Percentiles rank a stretch among this genome's conserved stretches.
These are phyloP conservation scores for Meteorus cinctellus DNA, from an alignment of 2,888 invertebrate species.

Conservation along the genomic window DNA sequence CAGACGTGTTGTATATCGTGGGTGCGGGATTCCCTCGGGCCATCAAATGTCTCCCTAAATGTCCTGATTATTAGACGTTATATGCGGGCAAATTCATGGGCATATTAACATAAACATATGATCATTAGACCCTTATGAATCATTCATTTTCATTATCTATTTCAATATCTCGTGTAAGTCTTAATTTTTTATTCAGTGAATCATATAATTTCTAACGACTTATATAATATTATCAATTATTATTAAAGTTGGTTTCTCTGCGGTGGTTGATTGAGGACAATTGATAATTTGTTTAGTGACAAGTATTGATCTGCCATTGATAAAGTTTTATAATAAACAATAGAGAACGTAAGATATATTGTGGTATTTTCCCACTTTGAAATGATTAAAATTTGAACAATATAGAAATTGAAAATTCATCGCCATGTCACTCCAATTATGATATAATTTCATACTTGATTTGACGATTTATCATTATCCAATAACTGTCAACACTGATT, in stretches of 20 bases:
- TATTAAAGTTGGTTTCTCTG: too few species aligned
- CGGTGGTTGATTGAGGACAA: too few species aligned
- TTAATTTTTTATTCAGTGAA: neutral
- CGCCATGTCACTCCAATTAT: neutral
- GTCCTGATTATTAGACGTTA: conserved; percentile 25
- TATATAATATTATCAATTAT: too few species aligned
- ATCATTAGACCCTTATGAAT: conserved; percentile 22
- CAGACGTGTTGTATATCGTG: conserved; percentile 15
- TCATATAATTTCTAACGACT: neutral
- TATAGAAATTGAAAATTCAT: neutral
- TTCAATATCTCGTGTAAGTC: neutral
- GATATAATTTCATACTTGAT: neutral
- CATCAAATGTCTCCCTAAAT: conserved; percentile 14
- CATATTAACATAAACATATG: conserved; percentile 41
- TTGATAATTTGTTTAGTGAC: too few species aligned
- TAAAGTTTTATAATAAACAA: too few species aligned
- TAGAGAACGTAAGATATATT: too few species aligned
- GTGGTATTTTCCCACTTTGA: too few species aligned
- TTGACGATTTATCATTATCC: neutral
- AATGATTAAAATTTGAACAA: too few species aligned
- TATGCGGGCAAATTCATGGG: conserved; percentile 5
- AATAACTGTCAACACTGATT: conserved; percentile 53
- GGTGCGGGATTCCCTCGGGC: neutral
- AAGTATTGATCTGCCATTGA: too few species aligned
- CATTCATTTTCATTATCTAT: conserved; percentile 36